Evolutionary conservation across 2,797 vertebrate species (phyloP).

Genomic region (Silurus aristotelis): DNA sequence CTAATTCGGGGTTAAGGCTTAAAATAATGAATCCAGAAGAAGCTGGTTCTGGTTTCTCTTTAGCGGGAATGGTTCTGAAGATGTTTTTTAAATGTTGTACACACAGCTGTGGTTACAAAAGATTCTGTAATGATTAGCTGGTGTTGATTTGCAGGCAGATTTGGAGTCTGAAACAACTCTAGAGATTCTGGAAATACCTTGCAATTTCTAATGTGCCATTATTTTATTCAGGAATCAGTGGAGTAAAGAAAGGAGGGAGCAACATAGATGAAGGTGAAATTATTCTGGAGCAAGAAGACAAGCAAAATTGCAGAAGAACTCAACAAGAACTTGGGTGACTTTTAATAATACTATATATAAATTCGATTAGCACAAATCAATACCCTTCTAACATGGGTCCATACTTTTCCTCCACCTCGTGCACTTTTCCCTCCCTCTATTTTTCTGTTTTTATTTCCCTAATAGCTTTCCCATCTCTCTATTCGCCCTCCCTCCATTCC

Average conservation of each 20-base stretch:
- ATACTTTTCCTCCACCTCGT: constrained; percentile 29
- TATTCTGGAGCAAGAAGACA: not conserved
- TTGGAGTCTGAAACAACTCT: not conserved
- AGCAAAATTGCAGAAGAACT: not conserved
- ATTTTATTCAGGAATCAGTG: not conserved
- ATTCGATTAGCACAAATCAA: not conserved
- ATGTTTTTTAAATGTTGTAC: not conserved
- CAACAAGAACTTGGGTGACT: not conserved
- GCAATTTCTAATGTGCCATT: not conserved
- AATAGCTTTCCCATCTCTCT: constrained; percentile 61
- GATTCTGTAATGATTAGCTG: not conserved
- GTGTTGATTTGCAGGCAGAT: not conserved
- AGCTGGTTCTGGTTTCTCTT: not conserved
- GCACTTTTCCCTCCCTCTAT: constrained; percentile 38
- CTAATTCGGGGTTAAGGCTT: not conserved
- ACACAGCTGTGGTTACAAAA: not conserved
- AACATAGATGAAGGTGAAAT: not conserved
- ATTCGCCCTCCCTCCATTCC: constrained; percentile 46
- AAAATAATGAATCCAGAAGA: not conserved
- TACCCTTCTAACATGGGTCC: not conserved
- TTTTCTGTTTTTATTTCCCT: constrained; percentile 58
- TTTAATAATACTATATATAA: too few species aligned
- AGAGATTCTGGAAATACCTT: not conserved
- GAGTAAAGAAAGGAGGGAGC: not conserved
- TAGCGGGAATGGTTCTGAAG: not conserved